Evolutionary conservation across 2,797 vertebrate genomes (phyloP).

Genomic region (Mallotus villosus): DNA sequence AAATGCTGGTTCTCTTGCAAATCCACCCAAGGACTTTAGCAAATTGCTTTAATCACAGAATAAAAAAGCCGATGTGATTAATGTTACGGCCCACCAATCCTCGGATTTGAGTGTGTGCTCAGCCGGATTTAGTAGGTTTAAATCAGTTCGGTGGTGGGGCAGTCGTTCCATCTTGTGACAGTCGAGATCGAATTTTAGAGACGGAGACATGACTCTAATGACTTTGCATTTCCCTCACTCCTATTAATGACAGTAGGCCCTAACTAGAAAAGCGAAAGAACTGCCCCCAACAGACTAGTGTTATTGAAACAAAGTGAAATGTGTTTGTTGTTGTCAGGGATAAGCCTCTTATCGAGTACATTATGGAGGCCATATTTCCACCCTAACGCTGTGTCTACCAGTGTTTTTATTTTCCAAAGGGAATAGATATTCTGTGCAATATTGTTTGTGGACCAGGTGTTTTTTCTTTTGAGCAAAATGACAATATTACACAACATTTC

Average conservation of each 20-base stretch:
- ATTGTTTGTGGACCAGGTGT: conserved; percentile 70
- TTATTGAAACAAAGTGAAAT: not conserved
- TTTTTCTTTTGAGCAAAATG: conserved; percentile 45
- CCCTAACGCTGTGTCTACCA: conserved; percentile 3
- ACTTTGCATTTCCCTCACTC: not conserved
- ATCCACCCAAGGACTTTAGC: not conserved
- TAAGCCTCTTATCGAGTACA: not conserved
- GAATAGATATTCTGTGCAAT: conserved; percentile 26
- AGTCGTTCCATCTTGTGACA: conserved; percentile 24
- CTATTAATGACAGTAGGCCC: too few species aligned
- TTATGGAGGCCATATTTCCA: not conserved
- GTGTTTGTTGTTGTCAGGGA: not conserved
- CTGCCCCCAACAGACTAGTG: too few species aligned
- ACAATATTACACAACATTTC: conserved; percentile 67
- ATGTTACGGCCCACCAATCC: conserved; percentile 52
- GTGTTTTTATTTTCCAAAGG: conserved; percentile 38
- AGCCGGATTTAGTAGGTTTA: conserved; percentile 49
- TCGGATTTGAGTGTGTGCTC: conserved; percentile 56
- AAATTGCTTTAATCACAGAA: conserved; percentile 21
- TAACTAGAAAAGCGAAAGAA: too few species aligned
- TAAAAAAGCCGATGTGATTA: conserved; percentile 37
- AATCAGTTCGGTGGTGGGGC: conserved; percentile 20
- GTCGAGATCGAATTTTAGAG: conserved; percentile 6
- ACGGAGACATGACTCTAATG: not conserved
- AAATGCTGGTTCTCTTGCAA: not conserved